A percentile compares a stretch with the other conserved stretches of the same genome.
phyloP scores from a whole-genome alignment of 2,888 invertebrate genomes.

The Coenonympha glycerion region DNA sequence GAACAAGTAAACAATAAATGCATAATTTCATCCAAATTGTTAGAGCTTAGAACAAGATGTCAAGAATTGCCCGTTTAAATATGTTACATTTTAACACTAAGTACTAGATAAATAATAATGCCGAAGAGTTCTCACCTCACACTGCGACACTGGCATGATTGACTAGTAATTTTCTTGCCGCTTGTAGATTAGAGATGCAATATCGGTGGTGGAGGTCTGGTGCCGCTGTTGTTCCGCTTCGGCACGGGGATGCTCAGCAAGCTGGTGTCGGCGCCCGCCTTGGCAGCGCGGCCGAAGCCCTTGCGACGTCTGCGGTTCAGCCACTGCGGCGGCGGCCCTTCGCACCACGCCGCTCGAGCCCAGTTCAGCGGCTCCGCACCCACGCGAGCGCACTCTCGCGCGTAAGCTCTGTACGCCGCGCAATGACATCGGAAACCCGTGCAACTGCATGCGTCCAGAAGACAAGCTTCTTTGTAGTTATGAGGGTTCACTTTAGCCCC shows the following conservation, averaged over 20 bases:
- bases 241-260: conserved; percentile 49
- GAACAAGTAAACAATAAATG: neutral
- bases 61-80: too few relatives aligned
- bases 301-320: conserved; percentile 44
- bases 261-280: conserved; percentile 33
- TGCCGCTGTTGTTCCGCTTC: conserved; percentile 51
- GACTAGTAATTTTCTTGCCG: conserved; percentile 64
- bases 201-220: conserved; percentile 66
- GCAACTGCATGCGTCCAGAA: conserved; percentile 92
- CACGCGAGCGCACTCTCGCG: conserved; percentile 87
- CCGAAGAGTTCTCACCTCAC: conserved; percentile 46
- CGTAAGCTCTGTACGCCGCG: conserved; percentile 92
- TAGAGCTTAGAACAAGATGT: too few relatives aligned
- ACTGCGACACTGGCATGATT: conserved; percentile 62
- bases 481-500: conserved; percentile 85
- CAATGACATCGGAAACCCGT: conserved; percentile 88
- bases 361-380: conserved; percentile 84
- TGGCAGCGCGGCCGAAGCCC: conserved; percentile 31
- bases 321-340: conserved; percentile 60
- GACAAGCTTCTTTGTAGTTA: conserved; percentile 90
- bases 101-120: too few relatives aligned
- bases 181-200: conserved; percentile 49
- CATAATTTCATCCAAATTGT: too few relatives aligned
- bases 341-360: conserved; percentile 82
- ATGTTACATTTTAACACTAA: too few relatives aligned